phyloP scores from a whole-genome alignment of 2,797 vertebrate genomes.

The Hozukius guyotensis region DNA sequence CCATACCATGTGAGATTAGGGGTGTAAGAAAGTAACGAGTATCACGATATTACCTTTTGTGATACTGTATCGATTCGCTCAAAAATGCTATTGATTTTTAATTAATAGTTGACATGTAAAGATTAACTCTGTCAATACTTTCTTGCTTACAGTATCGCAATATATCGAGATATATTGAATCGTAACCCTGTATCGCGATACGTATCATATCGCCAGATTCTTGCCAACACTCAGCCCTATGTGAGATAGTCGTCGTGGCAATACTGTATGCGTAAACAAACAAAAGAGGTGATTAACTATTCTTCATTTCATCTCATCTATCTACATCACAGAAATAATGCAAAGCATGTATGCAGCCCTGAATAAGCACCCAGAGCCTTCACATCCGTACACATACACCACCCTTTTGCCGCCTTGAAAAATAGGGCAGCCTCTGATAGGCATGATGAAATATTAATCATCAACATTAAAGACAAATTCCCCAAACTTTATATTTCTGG shows the following conservation, averaged over 20 bases:
- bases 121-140: no score
- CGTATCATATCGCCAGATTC: no score
- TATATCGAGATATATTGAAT: no score
- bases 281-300: constrained; percentile 14
- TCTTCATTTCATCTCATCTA: constrained; percentile 4
- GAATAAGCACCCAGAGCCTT: constrained; percentile 29
- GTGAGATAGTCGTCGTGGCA: neutral
- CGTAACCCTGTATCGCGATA: no score
- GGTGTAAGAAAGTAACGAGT: no score
- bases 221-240: neutral
- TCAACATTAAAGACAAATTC: constrained; percentile 79
- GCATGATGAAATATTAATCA: constrained; percentile 81
- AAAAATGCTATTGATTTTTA: no score
- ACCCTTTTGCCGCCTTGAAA: constrained; percentile 55
- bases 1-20: no score
- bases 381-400: constrained; percentile 31
- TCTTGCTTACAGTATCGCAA: no score
- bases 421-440: constrained; percentile 74
- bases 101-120: no score
- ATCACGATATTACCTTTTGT: no score
- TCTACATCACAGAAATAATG: constrained; percentile 33
- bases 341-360: constrained; percentile 1
- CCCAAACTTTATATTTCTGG: constrained; percentile 79
- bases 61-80: no score
- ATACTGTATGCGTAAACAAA: constrained; percentile 25